Evolutionary conservation across 1,140 invertebrate species (phyloP).

Genomic region (Danaus plexippus): DNA sequence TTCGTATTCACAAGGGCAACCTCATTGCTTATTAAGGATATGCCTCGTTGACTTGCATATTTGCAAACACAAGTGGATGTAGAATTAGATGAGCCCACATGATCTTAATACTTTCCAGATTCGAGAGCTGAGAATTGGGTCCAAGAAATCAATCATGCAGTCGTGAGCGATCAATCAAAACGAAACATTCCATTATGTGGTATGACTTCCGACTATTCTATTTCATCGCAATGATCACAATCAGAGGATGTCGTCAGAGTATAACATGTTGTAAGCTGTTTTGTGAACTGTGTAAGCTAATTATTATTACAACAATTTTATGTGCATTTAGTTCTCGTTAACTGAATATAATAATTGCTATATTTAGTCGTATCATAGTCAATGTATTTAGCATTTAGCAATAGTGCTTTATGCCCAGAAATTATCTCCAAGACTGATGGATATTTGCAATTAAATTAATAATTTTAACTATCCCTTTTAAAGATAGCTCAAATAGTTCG

Average conservation of each 20-base stretch:
- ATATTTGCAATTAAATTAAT: no score
- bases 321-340: no score
- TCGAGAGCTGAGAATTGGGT: constrained; percentile 13
- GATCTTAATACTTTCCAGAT: constrained; percentile 19
- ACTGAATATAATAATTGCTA: no score
- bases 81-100: background rate
- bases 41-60: constrained; percentile 25
- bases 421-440: no score
- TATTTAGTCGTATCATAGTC: no score
- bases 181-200: constrained; percentile 29
- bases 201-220: constrained; percentile 33
- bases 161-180: constrained; percentile 43
- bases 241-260: constrained; percentile 10
- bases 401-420: no score
- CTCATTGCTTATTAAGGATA: constrained; percentile 37
- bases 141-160: constrained; percentile 36
- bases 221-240: constrained; percentile 19
- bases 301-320: background rate
- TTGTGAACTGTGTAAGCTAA: constrained; percentile 11
- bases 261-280: constrained; percentile 8
- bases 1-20: constrained; percentile 29
- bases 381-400: no score
- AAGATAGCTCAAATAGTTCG: background rate
- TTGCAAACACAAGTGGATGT: constrained; percentile 15
- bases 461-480: no score